These are phyloP conservation scores for Epicauta chinensis DNA, from an alignment of 1,140 invertebrate genomes.

Conservation along the genomic window DNA sequence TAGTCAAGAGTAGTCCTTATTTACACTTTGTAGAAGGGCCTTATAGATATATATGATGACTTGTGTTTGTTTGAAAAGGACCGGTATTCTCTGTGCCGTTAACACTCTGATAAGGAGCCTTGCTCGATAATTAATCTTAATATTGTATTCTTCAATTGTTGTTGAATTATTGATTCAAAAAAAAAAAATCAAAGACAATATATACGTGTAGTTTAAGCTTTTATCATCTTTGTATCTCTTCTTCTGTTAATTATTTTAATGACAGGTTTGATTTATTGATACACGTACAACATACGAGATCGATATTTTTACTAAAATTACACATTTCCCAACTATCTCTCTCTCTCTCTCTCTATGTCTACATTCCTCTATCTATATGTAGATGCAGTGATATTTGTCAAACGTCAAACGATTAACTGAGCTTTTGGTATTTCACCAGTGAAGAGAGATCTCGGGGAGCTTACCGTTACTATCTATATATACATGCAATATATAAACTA, in stretches of 20 bases:
- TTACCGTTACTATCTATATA: too few species aligned
- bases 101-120: slow-evolving; percentile 24
- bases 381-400: too few species aligned
- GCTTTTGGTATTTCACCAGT: too few species aligned
- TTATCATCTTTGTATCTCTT: slow-evolving; percentile 13
- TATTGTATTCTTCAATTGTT: slow-evolving; percentile 31
- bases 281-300: neutral
- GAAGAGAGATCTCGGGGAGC: too few species aligned
- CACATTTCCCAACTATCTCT: too few species aligned
- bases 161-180: neutral
- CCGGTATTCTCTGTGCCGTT: neutral
- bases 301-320: too few species aligned
- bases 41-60: slow-evolving; percentile 15
- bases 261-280: slow-evolving; percentile 26
- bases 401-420: too few species aligned
- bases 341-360: too few species aligned
- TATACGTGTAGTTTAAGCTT: neutral
- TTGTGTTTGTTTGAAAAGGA: slow-evolving; percentile 32
- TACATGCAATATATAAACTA: too few species aligned
- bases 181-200: neutral
- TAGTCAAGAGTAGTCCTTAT: too few species aligned
- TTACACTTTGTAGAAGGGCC: too few species aligned
- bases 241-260: slow-evolving; percentile 23
- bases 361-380: too few species aligned
- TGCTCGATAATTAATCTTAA: slow-evolving; percentile 31